phyloP scores from a whole-genome alignment of 2,797 vertebrate genomes.

The Epinephelus malabaricus region DNA sequence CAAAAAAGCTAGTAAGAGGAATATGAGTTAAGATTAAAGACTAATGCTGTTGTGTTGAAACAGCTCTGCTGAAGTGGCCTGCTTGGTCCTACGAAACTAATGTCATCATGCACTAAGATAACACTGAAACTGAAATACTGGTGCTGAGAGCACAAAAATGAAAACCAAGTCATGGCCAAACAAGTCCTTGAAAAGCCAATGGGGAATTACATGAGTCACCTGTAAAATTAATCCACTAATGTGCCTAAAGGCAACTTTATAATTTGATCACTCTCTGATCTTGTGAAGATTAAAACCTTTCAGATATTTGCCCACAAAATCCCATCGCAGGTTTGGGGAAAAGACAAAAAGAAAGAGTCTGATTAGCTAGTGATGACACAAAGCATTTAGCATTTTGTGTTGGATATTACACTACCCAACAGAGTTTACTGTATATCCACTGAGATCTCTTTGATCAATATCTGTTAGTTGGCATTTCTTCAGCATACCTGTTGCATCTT shows the following conservation, averaged over 20 bases:
- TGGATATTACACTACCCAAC: background rate
- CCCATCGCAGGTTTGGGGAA: no score
- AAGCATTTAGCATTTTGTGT: background rate
- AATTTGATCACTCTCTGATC: background rate
- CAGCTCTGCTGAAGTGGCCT: background rate
- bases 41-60: background rate
- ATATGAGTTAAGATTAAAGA: background rate
- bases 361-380: background rate
- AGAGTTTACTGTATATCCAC: background rate
- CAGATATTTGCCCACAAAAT: background rate
- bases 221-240: constrained; percentile 1
- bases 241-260: background rate
- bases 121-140: background rate
- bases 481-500: background rate
- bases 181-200: background rate
- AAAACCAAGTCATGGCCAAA: constrained; percentile 9
- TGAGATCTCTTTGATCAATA: background rate
- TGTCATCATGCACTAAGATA: background rate
- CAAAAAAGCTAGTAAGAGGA: background rate
- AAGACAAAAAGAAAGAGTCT: background rate
- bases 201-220: constrained; percentile 24
- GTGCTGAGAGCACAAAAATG: background rate
- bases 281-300: background rate
- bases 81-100: background rate
- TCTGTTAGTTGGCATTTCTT: background rate